A percentile compares a stretch with the other conserved stretches of the same genome.
Evolutionary conservation across 2,888 invertebrate species (phyloP).

Genomic region (Nebria salina): DNA sequence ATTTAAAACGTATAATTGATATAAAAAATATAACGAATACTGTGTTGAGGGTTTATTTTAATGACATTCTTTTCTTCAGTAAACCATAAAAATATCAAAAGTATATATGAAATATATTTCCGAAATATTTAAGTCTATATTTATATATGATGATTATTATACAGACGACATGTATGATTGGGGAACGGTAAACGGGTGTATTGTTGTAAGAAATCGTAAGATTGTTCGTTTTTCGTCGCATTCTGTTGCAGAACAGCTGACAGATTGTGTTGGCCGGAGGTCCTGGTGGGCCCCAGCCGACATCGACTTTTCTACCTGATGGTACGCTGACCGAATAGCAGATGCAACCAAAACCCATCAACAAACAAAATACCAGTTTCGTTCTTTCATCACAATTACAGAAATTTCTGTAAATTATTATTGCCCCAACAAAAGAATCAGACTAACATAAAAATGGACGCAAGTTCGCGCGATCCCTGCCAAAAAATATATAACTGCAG

Average conservation of each 20-base stretch:
- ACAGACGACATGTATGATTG: not conserved
- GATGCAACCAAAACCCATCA: constrained; percentile 24
- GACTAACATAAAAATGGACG: constrained; percentile 23
- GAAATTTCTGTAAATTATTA: constrained; percentile 40
- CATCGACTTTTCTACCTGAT: constrained; percentile 14
- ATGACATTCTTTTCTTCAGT: too few relatives aligned
- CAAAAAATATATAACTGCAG: constrained; percentile 22
- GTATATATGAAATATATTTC: not conserved
- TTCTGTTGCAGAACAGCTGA: constrained; percentile 15
- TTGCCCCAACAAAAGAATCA: constrained; percentile 29
- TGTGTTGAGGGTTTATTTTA: too few relatives aligned
- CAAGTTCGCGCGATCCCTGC: constrained; percentile 3
- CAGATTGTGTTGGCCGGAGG: constrained; percentile 18
- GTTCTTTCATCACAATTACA: constrained; percentile 43
- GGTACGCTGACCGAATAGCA: constrained; percentile 25
- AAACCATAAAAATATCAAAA: not conserved
- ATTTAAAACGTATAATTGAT: too few relatives aligned
- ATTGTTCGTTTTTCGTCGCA: not conserved
- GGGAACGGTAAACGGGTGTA: not conserved
- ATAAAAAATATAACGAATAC: too few relatives aligned
- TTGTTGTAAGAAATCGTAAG: not conserved
- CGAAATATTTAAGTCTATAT: not conserved
- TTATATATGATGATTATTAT: not conserved
- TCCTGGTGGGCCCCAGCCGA: constrained; percentile 1
- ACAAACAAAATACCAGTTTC: constrained; percentile 37